Conservation (phyloP, 2,888 invertebrate genomes). For the Meliscaeva auricollis region DNA sequence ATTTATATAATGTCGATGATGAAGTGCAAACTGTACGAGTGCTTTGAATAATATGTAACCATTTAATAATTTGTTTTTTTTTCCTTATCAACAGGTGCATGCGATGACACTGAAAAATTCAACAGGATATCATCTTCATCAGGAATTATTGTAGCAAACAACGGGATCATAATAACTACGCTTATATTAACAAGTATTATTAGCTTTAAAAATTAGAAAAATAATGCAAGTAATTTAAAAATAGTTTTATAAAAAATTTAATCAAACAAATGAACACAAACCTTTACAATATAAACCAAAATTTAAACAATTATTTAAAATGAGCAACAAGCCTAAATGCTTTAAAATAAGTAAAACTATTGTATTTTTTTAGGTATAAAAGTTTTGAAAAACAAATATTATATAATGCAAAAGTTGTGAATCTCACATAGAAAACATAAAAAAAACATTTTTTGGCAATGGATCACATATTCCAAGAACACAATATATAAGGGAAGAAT, state of each 20-base stretch:
- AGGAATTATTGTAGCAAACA: conserved; percentile 51
- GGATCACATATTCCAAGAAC: conserved; percentile 4
- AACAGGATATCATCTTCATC: conserved; percentile 76
- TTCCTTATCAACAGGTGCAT: conserved; percentile 67
- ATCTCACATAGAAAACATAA: not conserved
- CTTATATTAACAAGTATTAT: conserved; percentile 71
- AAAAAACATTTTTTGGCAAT: not conserved
- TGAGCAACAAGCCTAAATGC: conserved; percentile 38
- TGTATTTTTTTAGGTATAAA: conserved; percentile 33
- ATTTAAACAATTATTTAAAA: conserved; percentile 30
- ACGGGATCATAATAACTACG: conserved; percentile 70
- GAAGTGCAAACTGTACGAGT: no score
- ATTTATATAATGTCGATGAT: no score
- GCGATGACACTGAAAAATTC: conserved; percentile 70
- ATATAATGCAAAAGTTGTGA: conserved; percentile 46
- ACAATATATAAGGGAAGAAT: not conserved
- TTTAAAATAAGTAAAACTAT: conserved; percentile 16
- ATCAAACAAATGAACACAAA: conserved; percentile 65
- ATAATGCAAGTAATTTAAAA: not conserved
- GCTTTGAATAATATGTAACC: no score
- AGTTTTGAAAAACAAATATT: conserved; percentile 22
- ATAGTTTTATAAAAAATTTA: conserved; percentile 49
- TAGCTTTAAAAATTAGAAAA: conserved; percentile 66
- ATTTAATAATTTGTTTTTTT: not conserved
- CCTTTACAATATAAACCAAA: conserved; percentile 32